Evolutionary conservation across 2,113 vertebrate genomes (phyloP), one percentile per base, ranked within the genome.

Genomic region (Chlorodrepanis virens): DNA sequence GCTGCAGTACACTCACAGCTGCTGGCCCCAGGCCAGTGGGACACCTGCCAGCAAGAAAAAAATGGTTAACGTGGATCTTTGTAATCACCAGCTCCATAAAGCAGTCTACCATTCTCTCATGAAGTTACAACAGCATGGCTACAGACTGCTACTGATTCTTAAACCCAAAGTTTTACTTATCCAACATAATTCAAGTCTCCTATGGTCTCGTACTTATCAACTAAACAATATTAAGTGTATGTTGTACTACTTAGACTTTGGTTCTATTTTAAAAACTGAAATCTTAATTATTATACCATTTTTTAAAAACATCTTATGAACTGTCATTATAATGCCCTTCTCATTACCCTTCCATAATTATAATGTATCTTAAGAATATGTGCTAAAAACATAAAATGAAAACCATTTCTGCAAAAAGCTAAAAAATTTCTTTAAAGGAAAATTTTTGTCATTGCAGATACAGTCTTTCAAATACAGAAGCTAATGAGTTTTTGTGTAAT

Each of bases 1-100:
- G 95, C 96, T 97, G 94, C 77, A 94, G 92, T 95, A 94, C 68
- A 93, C 93, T 97, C 95, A 77, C 93, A 96, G 96, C 80, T 42
- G 52, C 96, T 97, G 97, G 97, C 97, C 97, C 64, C 67, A 75
- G 94, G 97, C 98, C 96, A 98, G 39, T 56, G 97, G 98, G 97
- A 98, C 95, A 97, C 97, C 95, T 97, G 97, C 96, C 97, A 98
- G 97, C 67, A 94, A 96, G 90, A 97, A 91, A 95, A 94, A 97
- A 97, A 96, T 95, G 47, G 95, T 96, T 98, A 97, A 97, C 97
- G 94, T 96, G 90, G 88, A 97, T 96, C 96, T 97, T 93, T 97
- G 91, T 97, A 97, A 98, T 95, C 90, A 86, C 59, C 21, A n/a
- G 60, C 90, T 97, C 82, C 87, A 96, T 94, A 96, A 97, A 97